A percentile compares a stretch with the other conserved stretches of the same genome.
phyloP scores from a whole-genome alignment of 1,140 invertebrate species.

The Phthorimaea operculella region DNA sequence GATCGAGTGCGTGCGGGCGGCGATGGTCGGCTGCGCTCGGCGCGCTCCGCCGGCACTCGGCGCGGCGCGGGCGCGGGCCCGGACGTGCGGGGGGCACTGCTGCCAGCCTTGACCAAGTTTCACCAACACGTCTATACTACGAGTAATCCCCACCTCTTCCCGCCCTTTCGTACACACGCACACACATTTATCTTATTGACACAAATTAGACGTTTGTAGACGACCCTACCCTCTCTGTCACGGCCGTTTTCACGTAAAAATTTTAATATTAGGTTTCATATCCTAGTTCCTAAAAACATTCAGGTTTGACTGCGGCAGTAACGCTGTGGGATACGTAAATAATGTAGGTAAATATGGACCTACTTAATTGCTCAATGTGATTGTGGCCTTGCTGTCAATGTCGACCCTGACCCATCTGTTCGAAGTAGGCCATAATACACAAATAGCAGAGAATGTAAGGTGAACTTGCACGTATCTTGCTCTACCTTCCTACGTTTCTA shows the following conservation, averaged over 20 bases:
- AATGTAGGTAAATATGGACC: too few species aligned
- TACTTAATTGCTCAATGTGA: too few species aligned
- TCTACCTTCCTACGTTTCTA: constrained; percentile 32
- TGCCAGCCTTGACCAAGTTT: constrained; percentile 65
- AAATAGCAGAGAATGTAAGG: constrained; percentile 53
- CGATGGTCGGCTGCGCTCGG: constrained; percentile 43
- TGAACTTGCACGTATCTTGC: constrained; percentile 32
- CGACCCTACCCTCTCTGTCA: constrained; percentile 39
- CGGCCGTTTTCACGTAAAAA: constrained; percentile 23
- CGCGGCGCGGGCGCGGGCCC: constrained; percentile 16
- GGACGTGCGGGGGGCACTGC: constrained; percentile 26
- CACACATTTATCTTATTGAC: constrained; percentile 59
- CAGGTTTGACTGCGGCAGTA: too few species aligned
- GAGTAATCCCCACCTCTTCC: constrained; percentile 64
- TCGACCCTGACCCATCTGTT: constrained; percentile 60
- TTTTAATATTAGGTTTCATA: neutral
- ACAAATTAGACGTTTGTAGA: constrained; percentile 31
- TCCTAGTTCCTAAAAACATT: too few species aligned
- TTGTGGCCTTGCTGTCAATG: constrained; percentile 30
- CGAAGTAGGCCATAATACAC: constrained; percentile 44
- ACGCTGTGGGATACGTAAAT: too few species aligned
- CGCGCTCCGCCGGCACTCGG: constrained; percentile 31
- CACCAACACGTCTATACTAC: constrained; percentile 60
- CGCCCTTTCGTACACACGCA: constrained; percentile 48
- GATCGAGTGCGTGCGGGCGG: constrained; percentile 35